A percentile compares a stretch with the other conserved stretches of the same genome.
Conservation (phyloP, 2,888 invertebrate genomes). For the Chrysina gloriosa region DNA sequence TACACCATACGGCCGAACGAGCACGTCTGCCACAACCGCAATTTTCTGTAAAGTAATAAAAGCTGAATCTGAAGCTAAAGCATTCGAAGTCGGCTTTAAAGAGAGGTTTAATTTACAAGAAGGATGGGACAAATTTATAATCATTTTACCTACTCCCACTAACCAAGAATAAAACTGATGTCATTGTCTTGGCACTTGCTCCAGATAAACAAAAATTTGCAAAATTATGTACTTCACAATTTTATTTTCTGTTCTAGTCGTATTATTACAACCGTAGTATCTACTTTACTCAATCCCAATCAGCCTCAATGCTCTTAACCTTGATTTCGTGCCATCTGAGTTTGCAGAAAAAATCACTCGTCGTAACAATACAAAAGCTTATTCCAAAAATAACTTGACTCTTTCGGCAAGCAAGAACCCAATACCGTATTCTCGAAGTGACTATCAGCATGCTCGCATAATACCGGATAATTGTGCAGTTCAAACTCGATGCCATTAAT, state of each 20-base stretch:
- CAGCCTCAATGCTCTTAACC: background rate
- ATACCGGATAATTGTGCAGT: slow-evolving; percentile 47
- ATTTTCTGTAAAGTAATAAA: slow-evolving; percentile 34
- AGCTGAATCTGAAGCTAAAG: slow-evolving; percentile 17
- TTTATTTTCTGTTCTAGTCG: background rate
- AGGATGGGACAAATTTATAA: slow-evolving; percentile 44
- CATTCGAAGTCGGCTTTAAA: slow-evolving; percentile 30
- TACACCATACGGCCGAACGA: background rate
- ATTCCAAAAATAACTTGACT: background rate
- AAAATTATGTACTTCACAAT: slow-evolving; percentile 10
- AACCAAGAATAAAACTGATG: slow-evolving; percentile 57
- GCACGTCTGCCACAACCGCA: slow-evolving; percentile 7
- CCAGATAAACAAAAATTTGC: slow-evolving; percentile 26
- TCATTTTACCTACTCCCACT: slow-evolving; percentile 45
- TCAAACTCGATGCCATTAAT: slow-evolving; percentile 60
- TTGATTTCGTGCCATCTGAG: too few relatives aligned
- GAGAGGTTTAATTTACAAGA: slow-evolving; percentile 42
- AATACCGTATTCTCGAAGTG: slow-evolving; percentile 1
- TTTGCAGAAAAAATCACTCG: too few relatives aligned
- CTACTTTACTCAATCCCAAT: too few relatives aligned
- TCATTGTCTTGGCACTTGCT: slow-evolving; percentile 58
- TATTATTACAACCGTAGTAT: background rate
- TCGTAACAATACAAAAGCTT: too few relatives aligned
- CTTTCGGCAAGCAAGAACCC: background rate
- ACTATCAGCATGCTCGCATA: slow-evolving; percentile 17